phyloP scores from a whole-genome alignment of 1,140 invertebrate genomes.

The Matsumurasca onukii region DNA sequence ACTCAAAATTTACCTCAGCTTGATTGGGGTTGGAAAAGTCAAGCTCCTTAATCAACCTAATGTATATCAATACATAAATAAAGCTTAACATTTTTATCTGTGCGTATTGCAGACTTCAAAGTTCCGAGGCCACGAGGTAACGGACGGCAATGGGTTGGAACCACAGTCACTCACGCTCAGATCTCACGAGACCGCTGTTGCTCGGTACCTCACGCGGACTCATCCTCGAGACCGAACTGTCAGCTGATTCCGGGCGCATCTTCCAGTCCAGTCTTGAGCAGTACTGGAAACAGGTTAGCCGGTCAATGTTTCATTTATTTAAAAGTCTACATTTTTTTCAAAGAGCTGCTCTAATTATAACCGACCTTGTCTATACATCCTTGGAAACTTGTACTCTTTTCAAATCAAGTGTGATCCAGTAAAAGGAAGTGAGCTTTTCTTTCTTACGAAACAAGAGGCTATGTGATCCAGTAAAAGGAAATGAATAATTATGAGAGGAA shows the following conservation, averaged over 20 bases:
- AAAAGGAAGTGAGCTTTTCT: conserved; percentile 14
- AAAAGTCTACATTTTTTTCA: neutral
- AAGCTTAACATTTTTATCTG: no score
- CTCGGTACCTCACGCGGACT: conserved; percentile 87
- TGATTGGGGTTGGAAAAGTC: no score
- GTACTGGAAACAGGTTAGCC: conserved; percentile 80
- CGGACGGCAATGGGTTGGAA: conserved; percentile 91
- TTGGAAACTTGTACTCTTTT: neutral
- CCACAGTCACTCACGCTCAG: conserved; percentile 48
- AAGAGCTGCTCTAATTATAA: no score
- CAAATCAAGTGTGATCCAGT: no score
- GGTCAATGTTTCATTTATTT: neutral
- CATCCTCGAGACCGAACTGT: conserved; percentile 90
- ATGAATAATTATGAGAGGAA: no score
- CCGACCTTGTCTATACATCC: neutral
- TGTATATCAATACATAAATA: no score
- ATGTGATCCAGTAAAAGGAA: no score
- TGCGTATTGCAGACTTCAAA: conserved; percentile 53
- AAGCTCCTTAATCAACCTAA: no score
- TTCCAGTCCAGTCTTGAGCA: conserved; percentile 75
- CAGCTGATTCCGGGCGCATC: conserved; percentile 75
- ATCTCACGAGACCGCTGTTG: conserved; percentile 73
- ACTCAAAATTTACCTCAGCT: no score
- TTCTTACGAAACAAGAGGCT: no score
- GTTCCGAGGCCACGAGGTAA: conserved; percentile 82